Evolutionary conservation across 2,113 vertebrate species (phyloP).

Genomic region (Ginglymostoma cirratum): DNA sequence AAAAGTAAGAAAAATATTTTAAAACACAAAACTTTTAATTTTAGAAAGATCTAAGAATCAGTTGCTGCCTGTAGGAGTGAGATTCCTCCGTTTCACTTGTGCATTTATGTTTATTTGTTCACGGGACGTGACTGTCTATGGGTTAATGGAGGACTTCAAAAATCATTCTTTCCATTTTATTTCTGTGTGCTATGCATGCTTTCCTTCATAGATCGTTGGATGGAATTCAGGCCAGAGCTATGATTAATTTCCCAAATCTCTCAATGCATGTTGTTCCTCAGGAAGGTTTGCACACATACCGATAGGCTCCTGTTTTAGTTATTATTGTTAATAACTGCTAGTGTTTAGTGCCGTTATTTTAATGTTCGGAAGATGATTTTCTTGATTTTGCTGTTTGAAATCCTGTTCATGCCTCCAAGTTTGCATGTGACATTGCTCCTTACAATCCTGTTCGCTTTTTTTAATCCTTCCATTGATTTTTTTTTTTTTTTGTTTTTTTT

Average conservation of each 20-base stretch:
- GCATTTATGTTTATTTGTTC: too few species aligned
- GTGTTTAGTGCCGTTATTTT: background rate
- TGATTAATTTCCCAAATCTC: background rate
- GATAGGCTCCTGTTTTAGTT: background rate
- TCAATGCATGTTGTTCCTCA: background rate
- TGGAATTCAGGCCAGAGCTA: background rate
- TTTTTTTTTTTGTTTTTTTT: accelerated
- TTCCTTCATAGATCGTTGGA: background rate
- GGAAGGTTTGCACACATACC: background rate
- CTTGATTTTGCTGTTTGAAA: background rate
- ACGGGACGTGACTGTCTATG: too few species aligned
- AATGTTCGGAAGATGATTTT: background rate
- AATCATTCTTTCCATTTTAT: background rate
- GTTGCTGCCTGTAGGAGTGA: background rate
- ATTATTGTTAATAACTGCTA: background rate
- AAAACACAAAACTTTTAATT: background rate
- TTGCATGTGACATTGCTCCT: background rate
- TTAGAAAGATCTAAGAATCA: background rate
- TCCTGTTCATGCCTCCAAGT: background rate
- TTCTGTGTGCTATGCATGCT: background rate
- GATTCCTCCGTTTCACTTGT: background rate
- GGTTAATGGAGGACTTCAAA: background rate
- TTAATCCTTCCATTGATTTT: background rate
- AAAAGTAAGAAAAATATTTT: background rate
- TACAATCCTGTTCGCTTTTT: background rate